Evolutionary conservation across 2,888 invertebrate species (phyloP).

Genomic region (Dilophus febrilis): DNA sequence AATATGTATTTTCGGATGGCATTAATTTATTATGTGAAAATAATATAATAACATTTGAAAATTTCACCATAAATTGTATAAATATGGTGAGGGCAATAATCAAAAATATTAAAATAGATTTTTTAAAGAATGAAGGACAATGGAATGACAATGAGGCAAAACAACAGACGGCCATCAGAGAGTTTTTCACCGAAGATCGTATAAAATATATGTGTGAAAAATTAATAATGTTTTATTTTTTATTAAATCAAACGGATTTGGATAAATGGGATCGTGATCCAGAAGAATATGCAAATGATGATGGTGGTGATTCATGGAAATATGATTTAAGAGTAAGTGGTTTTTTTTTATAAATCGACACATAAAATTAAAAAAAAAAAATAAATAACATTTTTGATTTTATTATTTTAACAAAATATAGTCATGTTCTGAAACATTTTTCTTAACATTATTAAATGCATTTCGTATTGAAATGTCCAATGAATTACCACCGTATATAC

Average conservation of each 20-base stretch:
- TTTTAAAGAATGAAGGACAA: slow-evolving; percentile 34
- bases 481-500: slow-evolving; percentile 55
- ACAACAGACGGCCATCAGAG: slow-evolving; percentile 21
- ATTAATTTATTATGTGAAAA: slow-evolving; percentile 49
- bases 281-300: slow-evolving; percentile 76
- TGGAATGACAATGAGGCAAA: slow-evolving; percentile 25
- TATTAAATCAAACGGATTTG: slow-evolving; percentile 66
- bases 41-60: slow-evolving; percentile 57
- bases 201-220: slow-evolving; percentile 68
- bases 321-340: slow-evolving; percentile 64
- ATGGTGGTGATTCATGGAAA: slow-evolving; percentile 86
- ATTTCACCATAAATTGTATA: slow-evolving; percentile 77
- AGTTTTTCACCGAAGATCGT: slow-evolving; percentile 59
- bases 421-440: slow-evolving; percentile 79
- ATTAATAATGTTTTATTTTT: slow-evolving; percentile 74
- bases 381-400: neutral
- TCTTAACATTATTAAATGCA: slow-evolving; percentile 66
- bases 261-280: slow-evolving; percentile 81
- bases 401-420: slow-evolving; percentile 23
- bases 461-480: slow-evolving; percentile 54
- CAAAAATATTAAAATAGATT: slow-evolving; percentile 38
- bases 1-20: slow-evolving; percentile 54
- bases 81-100: slow-evolving; percentile 77
- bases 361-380: neutral
- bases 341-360: neutral